Evolutionary conservation across 2,113 vertebrate species (phyloP), one percentile per base, ranked within the genome.

Genomic region (Notothenia rossii): DNA sequence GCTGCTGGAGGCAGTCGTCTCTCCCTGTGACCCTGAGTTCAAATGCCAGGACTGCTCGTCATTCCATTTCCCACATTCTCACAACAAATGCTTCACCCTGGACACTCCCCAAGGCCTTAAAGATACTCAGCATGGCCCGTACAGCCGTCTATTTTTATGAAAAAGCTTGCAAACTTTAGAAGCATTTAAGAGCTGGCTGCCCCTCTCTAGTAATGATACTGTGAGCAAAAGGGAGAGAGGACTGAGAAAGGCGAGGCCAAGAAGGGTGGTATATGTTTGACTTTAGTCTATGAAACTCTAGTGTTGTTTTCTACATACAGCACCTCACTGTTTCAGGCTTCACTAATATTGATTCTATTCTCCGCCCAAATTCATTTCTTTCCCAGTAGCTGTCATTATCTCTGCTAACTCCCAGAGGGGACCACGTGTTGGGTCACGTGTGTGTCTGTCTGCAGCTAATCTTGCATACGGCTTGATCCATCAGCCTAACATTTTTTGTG

Each of bases 61-160:
- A 92, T 93, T 91, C 90, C 91, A 82, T 82, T 86, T 88, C 79
- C 77, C 79, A 89, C 90, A 92, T 90, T 90, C 87, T 82, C 76
- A 85, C 75, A 91, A 89, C 88, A 90, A 86, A 86, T 89, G 86
- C 77, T 86, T 86, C 3, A 56, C 60, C 58, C 75, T 55, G 74
- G 88, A 89, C 89, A 81, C 90, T 85, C 86, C 91, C 83, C 51
- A 11, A 61, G 59, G 73, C 75, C 81, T 86, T 64, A 87, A 77
- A 89, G 78, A 88, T 73, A 86, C 3, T 65, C 71, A 20, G 50
- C 18, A 1, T 54, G 53, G 77, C 54, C 46, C 5, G 1, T n/a
- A 36, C 46, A 75, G 63, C 5, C 36, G 2, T 55, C 75, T 90
- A 87, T 91, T 87, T 86, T 83, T 90, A 89, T 86, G n/a, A 20